Evolutionary conservation across 2,797 vertebrate genomes (phyloP).

Genomic region (Chromis chromis): DNA sequence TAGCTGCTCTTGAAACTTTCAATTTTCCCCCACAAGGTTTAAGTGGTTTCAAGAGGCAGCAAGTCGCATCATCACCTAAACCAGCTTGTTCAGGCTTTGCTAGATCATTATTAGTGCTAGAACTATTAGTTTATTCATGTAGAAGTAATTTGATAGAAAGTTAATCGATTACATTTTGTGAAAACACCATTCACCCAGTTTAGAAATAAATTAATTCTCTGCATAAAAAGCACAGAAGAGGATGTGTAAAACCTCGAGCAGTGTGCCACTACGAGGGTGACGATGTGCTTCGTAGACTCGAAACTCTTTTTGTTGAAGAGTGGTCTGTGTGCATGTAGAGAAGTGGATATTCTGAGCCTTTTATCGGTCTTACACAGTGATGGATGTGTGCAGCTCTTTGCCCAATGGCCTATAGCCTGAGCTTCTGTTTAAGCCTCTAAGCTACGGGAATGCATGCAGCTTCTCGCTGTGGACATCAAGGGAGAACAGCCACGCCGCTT

Average conservation of each 20-base stretch:
- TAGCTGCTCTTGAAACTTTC: background rate
- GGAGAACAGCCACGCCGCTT: slow-evolving; percentile 57
- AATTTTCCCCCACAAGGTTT: background rate
- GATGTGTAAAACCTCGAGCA: background rate
- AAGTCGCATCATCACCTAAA: background rate
- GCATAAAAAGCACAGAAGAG: background rate
- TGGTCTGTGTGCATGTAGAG: slow-evolving; percentile 49
- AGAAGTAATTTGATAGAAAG: slow-evolving; percentile 1
- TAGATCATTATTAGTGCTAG: background rate
- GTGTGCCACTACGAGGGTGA: background rate
- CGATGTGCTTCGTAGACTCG: background rate
- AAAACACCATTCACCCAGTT: background rate
- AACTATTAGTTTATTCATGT: background rate
- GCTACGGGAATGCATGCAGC: slow-evolving; percentile 80
- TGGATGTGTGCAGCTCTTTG: slow-evolving; percentile 76
- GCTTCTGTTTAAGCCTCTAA: slow-evolving; percentile 77
- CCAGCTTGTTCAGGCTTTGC: background rate
- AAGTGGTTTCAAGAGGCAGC: slow-evolving; percentile 5
- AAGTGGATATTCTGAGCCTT: slow-evolving; percentile 61
- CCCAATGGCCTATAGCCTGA: slow-evolving; percentile 75
- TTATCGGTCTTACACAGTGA: slow-evolving; percentile 79
- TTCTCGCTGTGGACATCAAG: slow-evolving; percentile 74
- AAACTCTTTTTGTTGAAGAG: slow-evolving; percentile 20
- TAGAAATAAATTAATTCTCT: background rate
- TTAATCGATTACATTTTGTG: background rate